Percentiles rank a stretch among this genome's conserved stretches.
Evolutionary conservation across 2,113 vertebrate species (phyloP).

Genomic region (Indicator maculatus): DNA sequence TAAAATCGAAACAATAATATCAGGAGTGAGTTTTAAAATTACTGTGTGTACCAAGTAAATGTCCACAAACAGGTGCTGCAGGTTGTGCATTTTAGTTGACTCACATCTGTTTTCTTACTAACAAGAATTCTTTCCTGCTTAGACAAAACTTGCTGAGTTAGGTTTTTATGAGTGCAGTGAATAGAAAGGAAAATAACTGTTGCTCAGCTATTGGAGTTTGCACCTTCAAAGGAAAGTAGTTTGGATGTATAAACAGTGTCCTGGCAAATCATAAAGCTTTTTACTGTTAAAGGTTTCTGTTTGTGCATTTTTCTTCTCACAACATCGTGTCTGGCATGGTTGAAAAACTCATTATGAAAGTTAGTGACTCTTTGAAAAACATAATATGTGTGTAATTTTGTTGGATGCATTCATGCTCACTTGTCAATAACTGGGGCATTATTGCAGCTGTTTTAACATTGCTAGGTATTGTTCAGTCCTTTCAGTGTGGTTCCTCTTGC

Average conservation of each 20-base stretch:
- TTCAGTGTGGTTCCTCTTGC: neutral
- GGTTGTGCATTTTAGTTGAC: neutral
- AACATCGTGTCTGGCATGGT: neutral
- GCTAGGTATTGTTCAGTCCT: neutral
- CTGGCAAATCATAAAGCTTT: neutral
- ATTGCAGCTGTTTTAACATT: neutral
- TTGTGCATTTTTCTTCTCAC: neutral
- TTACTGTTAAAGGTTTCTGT: neutral
- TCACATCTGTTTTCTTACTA: neutral
- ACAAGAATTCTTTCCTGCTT: neutral
- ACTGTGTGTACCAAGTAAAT: neutral
- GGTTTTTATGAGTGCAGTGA: neutral
- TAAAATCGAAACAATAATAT: neutral
- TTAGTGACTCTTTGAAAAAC: neutral
- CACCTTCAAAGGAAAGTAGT: neutral
- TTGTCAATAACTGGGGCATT: neutral
- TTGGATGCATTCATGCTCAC: neutral
- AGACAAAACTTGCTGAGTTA: neutral
- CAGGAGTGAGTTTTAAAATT: neutral
- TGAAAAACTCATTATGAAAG: neutral
- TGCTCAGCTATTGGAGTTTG: neutral
- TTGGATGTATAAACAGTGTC: neutral
- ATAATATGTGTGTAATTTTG: neutral
- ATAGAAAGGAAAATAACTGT: neutral
- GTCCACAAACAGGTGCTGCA: neutral